Evolutionary conservation across 2,797 vertebrate species (phyloP), one percentile per base, ranked within the genome.

Genomic region (Gymnoscopelus microlampas): DNA sequence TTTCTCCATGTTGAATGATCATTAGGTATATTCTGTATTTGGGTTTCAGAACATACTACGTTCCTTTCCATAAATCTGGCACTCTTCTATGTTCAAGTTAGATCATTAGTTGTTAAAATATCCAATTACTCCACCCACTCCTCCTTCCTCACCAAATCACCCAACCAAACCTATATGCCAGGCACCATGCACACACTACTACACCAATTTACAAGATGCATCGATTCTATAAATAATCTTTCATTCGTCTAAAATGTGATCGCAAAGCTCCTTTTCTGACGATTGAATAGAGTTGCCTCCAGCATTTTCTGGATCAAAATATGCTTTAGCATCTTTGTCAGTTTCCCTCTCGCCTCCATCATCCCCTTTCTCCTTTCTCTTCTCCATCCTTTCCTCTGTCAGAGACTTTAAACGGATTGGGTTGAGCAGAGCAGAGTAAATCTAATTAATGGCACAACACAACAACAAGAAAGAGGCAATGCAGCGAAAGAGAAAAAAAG

Each of bases 401-500:
- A 79, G 71, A 86, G 70, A 74, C 82, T 85, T 82, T 88, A 91
- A 90, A 85, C 68, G 78, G 69, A 90, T 91, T 76, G 81, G 74
- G 78, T 76, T 82, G 74, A 67, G 57, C 84, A 78, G 87, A 86
- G 81, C 75, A 66, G 86, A 76, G 68, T 78, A 85, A 90, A 93
- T 92, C 88, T 89, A 93, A 93, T 93, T 93, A 90, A 89, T 81
- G 78, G 76, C 68, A 85, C 81, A 87, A 84, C 85, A 90, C 71
- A 51, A 91, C 88, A 87, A 87, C 82, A 79, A 84, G 78, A 82
- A 73, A 76, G 75, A 86, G 73, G 79, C 78, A 89, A 86, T 78
- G 81, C 78, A 74, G 75, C n/a, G n/a, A 79, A 79, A 81, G 68
- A 63, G 68, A 68, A 61, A 64, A 19, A 66, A 77, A 78, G 57